Evolutionary conservation across 2,113 vertebrate genomes (phyloP), one percentile per base, ranked within the genome.

Genomic region (Silurus asotus): DNA sequence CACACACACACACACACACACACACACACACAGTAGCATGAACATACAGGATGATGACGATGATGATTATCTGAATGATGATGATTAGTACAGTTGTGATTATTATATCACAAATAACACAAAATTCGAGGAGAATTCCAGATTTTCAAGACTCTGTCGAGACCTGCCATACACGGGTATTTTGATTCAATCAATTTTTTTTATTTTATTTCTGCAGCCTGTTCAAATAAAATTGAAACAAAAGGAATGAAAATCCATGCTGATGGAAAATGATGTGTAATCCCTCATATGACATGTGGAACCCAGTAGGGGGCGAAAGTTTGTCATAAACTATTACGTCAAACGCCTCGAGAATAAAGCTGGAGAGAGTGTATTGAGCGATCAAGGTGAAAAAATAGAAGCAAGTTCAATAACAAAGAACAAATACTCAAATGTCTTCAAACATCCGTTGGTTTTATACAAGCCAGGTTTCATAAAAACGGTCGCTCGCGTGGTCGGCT

Each of bases 1-100:
- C 59, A n/a, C 75, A 84, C 84, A 89, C 69, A 61, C 78, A 62
- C 56, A 62, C 55, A 80, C 28, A 48, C 62, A 25, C 80, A 82
- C 48, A 65, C 20, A 23, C 51, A 1, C 48, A 65, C 20, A 56
- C 51, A 1, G 49, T 53, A 25, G 23, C 17, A 14, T 10, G 48
- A 67, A 65, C 61, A 78, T 45, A 8, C 28, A 59, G 56, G 70
- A 84, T 75, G 82, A 83, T 74, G 48, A 28, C 9, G 59, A 49
- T 61, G 59, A 76, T 51, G 58, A 84, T 84, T 8, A 67, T 67
- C 75, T 80, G 23, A 69, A 56, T 56, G 62, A 80, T n/a, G 76
- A 13, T 84, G 76, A 80, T 85, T 55, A 79, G 76, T 77, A 49
- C 25, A 80, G 45, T 85, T 19, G 48, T 76, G 59, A 76, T 84